phyloP scores from a whole-genome alignment of 2,888 invertebrate genomes.

The Torymus aiolomorphi region DNA sequence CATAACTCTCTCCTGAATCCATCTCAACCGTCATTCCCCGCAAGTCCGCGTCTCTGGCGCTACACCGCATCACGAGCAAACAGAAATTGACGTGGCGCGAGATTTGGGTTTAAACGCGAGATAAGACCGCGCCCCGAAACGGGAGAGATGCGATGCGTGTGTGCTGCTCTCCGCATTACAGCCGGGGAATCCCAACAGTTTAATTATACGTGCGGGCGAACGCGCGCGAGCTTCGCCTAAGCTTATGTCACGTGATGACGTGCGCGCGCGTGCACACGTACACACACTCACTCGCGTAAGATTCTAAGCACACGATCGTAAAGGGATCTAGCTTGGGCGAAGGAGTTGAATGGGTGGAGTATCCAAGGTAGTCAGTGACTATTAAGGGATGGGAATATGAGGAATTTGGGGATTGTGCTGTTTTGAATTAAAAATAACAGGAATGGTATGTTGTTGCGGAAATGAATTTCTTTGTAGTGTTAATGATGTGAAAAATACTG shows the following conservation, averaged over 20 bases:
- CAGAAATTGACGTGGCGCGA: not conserved
- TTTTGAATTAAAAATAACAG: too few species aligned
- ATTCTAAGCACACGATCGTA: slow-evolving; percentile 39
- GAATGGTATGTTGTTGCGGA: too few species aligned
- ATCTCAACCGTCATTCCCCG: too few species aligned
- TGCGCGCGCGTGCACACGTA: not conserved
- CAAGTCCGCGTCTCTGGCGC: too few species aligned
- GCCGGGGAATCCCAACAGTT: slow-evolving; percentile 40
- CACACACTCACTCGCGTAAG: not conserved
- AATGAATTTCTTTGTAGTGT: too few species aligned
- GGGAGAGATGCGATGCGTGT: not conserved
- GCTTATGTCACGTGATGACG: not conserved
- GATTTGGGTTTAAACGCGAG: slow-evolving; percentile 40
- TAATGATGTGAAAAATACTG: too few species aligned
- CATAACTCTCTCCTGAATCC: too few species aligned
- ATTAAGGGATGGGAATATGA: too few species aligned
- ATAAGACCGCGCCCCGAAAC: slow-evolving; percentile 21
- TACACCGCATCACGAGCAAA: too few species aligned
- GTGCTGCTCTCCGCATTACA: slow-evolving; percentile 39
- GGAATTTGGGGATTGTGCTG: too few species aligned
- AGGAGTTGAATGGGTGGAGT: too few species aligned
- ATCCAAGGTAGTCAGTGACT: too few species aligned
- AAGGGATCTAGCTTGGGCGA: slow-evolving; percentile 15
- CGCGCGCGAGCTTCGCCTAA: slow-evolving; percentile 13
- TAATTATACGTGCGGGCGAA: slow-evolving; percentile 40